These are phyloP conservation scores for Chelmon rostratus DNA, from an alignment of 2,797 vertebrate species.

Conservation along the genomic window DNA sequence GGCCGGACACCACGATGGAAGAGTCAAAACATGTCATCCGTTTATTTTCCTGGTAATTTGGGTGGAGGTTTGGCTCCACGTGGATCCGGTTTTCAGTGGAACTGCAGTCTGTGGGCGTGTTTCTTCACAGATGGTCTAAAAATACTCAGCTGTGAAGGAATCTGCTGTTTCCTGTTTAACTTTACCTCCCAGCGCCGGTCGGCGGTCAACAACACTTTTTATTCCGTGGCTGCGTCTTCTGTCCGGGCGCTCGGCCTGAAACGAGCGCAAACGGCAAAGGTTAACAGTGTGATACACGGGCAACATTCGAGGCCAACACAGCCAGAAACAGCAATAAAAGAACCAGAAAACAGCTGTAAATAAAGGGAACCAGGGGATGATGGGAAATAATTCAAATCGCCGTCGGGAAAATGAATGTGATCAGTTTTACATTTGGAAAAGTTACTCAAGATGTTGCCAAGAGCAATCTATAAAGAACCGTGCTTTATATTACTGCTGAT, in stretches of 20 bases:
- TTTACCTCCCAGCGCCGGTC: slow-evolving; percentile 1
- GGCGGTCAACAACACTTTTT: not conserved
- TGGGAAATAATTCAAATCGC: not conserved
- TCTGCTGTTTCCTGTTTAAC: slow-evolving; percentile 36
- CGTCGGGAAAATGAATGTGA: not conserved
- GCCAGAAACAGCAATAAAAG: slow-evolving; percentile 35
- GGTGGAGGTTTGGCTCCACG: not conserved
- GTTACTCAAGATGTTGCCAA: not conserved
- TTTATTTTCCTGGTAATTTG: not conserved
- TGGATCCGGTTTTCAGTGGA: not conserved
- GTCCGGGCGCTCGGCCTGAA: slow-evolving; percentile 1
- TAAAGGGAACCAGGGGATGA: not conserved
- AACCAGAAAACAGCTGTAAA: not conserved
- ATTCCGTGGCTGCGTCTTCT: not conserved
- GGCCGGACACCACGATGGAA: too few species aligned
- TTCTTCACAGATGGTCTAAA: slow-evolving; percentile 35
- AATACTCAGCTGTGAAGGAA: slow-evolving; percentile 33
- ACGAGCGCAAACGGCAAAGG: not conserved
- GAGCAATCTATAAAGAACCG: not conserved
- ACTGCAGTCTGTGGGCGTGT: slow-evolving; percentile 25
- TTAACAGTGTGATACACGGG: not conserved
- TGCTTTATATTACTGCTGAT: too few species aligned
- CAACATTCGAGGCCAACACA: not conserved
- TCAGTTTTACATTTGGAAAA: not conserved
- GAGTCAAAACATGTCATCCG: not conserved